phyloP scores from a whole-genome alignment of 2,888 invertebrate species.

The Polymixis lichenea region DNA sequence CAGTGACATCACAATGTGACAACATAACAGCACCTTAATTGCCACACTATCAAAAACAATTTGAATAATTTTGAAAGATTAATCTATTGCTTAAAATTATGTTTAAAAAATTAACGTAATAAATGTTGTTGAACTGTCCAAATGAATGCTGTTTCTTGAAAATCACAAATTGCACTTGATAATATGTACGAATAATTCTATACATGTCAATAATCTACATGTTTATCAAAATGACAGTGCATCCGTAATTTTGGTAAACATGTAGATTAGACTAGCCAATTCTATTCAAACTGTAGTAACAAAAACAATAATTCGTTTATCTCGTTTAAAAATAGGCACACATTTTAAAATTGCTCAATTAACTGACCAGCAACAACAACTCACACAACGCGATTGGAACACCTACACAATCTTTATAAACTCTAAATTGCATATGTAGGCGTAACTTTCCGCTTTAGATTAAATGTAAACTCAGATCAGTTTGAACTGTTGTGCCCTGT shows the following conservation, averaged over 20 bases:
- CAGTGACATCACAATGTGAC: neutral
- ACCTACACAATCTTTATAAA: constrained; percentile 53
- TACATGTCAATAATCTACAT: neutral
- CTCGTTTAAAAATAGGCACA: constrained; percentile 51
- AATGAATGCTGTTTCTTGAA: neutral
- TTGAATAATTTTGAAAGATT: no score
- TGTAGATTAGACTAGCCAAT: neutral
- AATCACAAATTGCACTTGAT: constrained; percentile 4
- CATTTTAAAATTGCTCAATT: constrained; percentile 54
- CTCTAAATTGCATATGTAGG: constrained; percentile 63
- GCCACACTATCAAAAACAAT: no score
- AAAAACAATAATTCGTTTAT: constrained; percentile 12
- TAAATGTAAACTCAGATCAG: constrained; percentile 46
- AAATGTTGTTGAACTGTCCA: no score
- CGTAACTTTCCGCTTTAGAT: constrained; percentile 63
- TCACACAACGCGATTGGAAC: constrained; percentile 37
- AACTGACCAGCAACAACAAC: constrained; percentile 6
- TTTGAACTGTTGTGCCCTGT: constrained; percentile 16
- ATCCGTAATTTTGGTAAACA: neutral
- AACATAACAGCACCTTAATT: neutral
- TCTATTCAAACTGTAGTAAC: neutral
- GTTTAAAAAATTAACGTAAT: no score
- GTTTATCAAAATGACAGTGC: neutral
- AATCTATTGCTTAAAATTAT: no score
- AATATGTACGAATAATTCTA: neutral